phyloP scores from a whole-genome alignment of 1,140 invertebrate genomes.

The Drosophila leontia region DNA sequence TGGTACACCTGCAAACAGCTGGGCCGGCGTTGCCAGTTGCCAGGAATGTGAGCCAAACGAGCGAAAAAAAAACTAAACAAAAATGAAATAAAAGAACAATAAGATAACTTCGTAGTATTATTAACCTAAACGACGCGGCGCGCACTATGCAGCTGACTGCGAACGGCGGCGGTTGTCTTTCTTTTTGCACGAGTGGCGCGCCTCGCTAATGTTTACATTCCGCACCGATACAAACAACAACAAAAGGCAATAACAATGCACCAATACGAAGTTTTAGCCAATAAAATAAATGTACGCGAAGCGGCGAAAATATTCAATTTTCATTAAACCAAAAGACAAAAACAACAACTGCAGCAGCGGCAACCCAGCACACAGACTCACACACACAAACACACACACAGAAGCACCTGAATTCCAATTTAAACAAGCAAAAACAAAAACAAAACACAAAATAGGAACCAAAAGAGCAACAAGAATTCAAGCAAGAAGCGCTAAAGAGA shows the following conservation, averaged over 20 bases:
- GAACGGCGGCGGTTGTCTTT: conserved; percentile 38
- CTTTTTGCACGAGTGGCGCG: not conserved
- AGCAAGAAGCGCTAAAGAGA: conserved; percentile 25
- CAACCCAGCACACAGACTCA: not conserved
- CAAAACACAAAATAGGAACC: conserved; percentile 4
- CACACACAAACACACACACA: not conserved
- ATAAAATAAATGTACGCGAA: conserved; percentile 16
- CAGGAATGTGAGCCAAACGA: conserved; percentile 9
- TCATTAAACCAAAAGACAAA: not conserved
- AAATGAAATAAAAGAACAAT: conserved; percentile 35
- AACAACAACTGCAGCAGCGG: conserved; percentile 2
- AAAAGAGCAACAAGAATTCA: conserved; percentile 22
- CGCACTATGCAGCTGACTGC: conserved; percentile 40
- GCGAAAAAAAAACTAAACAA: conserved; percentile 8
- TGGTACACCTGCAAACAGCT: conserved; percentile 21
- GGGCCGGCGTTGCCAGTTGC: conserved; percentile 31
- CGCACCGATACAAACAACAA: conserved; percentile 23
- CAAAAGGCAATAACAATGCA: conserved; percentile 23
- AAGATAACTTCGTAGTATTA: conserved; percentile 41
- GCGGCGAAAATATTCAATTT: conserved; percentile 14
- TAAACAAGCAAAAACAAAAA: conserved; percentile 19
- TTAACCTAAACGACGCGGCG: conserved; percentile 33
- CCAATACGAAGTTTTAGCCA: not conserved
- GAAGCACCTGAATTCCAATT: conserved; percentile 18
- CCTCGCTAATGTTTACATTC: conserved; percentile 22